Evolutionary conservation across 2,888 invertebrate species (phyloP).

Genomic region (Sinodicranocentrus sp.): DNA sequence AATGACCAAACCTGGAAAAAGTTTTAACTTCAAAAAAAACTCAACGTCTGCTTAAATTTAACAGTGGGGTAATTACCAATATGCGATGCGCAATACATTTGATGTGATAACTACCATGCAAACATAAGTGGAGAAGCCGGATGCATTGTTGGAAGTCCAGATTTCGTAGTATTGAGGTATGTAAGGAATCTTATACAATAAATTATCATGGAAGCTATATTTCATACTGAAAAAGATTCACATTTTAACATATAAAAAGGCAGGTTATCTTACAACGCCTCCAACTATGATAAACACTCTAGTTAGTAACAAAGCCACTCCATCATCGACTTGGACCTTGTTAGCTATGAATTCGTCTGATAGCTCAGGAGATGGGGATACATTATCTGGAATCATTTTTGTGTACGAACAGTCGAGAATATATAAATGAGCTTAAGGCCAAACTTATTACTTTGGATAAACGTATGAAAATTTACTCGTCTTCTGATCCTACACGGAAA

Average conservation of each 20-base stretch:
- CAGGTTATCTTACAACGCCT: slow-evolving; percentile 29
- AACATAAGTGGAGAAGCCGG: slow-evolving; percentile 98
- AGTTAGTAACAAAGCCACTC: not conserved
- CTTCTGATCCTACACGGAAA: too few relatives aligned
- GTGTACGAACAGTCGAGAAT: too few relatives aligned
- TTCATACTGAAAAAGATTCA: not conserved
- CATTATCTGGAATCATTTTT: too few relatives aligned
- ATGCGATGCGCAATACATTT: slow-evolving; percentile 64
- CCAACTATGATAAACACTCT: slow-evolving; percentile 40
- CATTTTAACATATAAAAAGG: not conserved
- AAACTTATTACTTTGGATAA: too few relatives aligned
- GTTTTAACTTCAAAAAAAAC: too few relatives aligned
- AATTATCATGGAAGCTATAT: too few relatives aligned
- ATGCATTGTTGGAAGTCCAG: slow-evolving; percentile 89
- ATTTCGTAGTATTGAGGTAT: slow-evolving; percentile 72
- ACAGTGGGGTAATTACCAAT: slow-evolving; percentile 66
- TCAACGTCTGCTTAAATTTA: too few relatives aligned
- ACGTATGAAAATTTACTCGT: too few relatives aligned
- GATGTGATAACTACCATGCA: slow-evolving; percentile 90
- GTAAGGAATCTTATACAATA: slow-evolving; percentile 64
- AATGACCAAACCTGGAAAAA: slow-evolving; percentile 65
- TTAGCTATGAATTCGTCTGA: too few relatives aligned
- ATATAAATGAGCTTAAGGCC: too few relatives aligned
- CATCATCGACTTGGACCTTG: slow-evolving; percentile 5
- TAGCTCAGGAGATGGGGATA: too few relatives aligned